Conservation (phyloP, 2,888 invertebrate species). For the Chymomyza caudatula region DNA sequence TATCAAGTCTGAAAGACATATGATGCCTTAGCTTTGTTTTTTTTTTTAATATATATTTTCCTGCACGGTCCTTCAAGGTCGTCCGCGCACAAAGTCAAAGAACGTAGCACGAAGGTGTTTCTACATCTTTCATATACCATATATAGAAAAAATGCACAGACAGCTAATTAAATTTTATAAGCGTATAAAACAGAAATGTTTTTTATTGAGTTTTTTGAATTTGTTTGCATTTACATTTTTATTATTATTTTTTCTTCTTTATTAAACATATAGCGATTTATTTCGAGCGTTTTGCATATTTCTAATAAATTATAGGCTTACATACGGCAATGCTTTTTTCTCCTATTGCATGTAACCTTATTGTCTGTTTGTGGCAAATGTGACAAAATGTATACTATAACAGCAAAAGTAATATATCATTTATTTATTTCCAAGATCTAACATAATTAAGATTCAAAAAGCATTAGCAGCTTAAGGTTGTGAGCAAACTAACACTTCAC, state of each 20-base stretch:
- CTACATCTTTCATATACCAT: background rate
- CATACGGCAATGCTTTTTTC: background rate
- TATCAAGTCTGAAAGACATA: conserved; percentile 28
- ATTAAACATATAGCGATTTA: background rate
- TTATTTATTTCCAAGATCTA: background rate
- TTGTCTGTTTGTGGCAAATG: too few relatives aligned
- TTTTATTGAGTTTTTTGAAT: background rate
- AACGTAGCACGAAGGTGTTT: background rate
- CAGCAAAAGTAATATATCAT: background rate
- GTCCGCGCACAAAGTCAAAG: background rate
- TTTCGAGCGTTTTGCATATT: background rate
- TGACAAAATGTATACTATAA: background rate
- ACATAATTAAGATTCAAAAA: background rate
- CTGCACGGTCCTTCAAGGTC: conserved; percentile 28
- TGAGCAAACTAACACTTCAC: background rate
- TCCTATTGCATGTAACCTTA: too few relatives aligned
- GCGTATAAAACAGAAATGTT: background rate
- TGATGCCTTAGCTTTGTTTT: background rate
- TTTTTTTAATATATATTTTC: background rate
- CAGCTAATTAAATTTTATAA: too few relatives aligned
- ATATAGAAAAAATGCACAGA: background rate
- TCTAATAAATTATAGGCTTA: background rate
- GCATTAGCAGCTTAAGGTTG: background rate
- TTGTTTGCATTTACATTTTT: background rate
- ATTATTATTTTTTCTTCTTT: background rate